Evolutionary conservation across 2,888 invertebrate species (phyloP), one percentile per base, ranked within the genome.

Genomic region (Parnassius glacialis): DNA sequence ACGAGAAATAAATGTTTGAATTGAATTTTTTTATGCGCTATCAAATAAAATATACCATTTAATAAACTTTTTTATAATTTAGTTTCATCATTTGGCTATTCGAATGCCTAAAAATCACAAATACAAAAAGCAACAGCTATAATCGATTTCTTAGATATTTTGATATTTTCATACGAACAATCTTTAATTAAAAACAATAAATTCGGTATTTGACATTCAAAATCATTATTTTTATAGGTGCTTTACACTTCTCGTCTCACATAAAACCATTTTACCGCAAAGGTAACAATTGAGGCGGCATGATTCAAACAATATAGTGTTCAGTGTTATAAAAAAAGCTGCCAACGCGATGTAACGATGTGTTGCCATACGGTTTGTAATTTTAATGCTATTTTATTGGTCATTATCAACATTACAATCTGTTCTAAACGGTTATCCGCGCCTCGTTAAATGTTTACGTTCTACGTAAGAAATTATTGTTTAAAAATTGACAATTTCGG

Each of bases 381-480:
- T 59, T 55, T 59, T 55, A 44, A 41, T 9, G 41, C n/a, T 55
- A 59, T 59, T 55, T 59, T 57, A 50, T 55, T 50, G 44, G n/a
- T 9, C 16, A 47, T 62, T 59, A 62, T 55, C 16, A 45, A 54
- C 42, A 45, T 47, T 42, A 55, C 54, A 55, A 55, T 54, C 57
- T 53, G 54, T 50, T 62, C 41, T 59, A 55, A 59, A 54, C 59
- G 53, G 54, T 48, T 41, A 55, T 45, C 58, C 16, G 44, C 41
- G n/a, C 42, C n/a, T 51, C 41, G 51, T 62, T 62, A 51, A 54
- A 62, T 52, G 42, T 52, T 41, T 51, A n/a, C 51, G 51, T 51
- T 42, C 54, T 55, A 62, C 44, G 45, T 52, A 55, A 45, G 25
- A 16, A 50, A 54, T 58, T 48, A 52, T 62, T 12, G 42, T 58